Base-by-base conservation (phyloP, 2,113 vertebrate genomes). In the Lophotis ruficrista region DNA sequence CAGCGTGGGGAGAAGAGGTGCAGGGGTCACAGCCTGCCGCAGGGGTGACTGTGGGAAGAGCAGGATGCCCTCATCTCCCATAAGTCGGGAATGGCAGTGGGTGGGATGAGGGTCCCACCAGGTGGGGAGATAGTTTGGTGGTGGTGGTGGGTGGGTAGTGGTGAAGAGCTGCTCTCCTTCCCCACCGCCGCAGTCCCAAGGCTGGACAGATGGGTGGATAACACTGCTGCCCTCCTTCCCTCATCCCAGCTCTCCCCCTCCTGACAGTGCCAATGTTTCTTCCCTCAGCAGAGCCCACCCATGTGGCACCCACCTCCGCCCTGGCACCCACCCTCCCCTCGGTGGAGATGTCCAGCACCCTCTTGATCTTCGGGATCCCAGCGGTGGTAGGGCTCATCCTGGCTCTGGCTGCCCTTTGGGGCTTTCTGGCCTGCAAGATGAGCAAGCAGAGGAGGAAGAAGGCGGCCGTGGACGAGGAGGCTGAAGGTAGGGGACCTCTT, bases 401-500 rank as follows among this genome's bases (percentile, higher is more conserved):
- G 72, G 7, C 38, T 37, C 54, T 97, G 69, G 85, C 62, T 16
- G 37, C 50, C 8, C 9, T 95, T 25, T 87, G 93, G 47, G 96
- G 56, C 56, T 86, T 97, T 71, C 70, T 95, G 71, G 90, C 50
- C 56, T 90, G 79, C 60, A 96, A 95, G 79, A 9, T 80, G 45
- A 41, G 83, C 61, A 97, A 68, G 37, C 6, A 4, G 53, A 90
- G 37, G 45, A 94, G 56, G 89, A 96, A 85, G 66, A 97, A 58
- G 37, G 94, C 81, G 50, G 37, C 30, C 0, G 35, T 5, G 0
- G 86, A 89, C 1, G 31, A 94, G 48, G 90, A 97, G 65, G 69
- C 79, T 7, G 15, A 96, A 92, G 97, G 97, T 97, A 97, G 22
- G 96, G 12, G 6, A 91, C n/a, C 11, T 70, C 68, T 83, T 73